Percentiles rank a stretch among this genome's conserved stretches.
phyloP scores from a whole-genome alignment of 2,113 vertebrate genomes.

The Festucalex cinctus region DNA sequence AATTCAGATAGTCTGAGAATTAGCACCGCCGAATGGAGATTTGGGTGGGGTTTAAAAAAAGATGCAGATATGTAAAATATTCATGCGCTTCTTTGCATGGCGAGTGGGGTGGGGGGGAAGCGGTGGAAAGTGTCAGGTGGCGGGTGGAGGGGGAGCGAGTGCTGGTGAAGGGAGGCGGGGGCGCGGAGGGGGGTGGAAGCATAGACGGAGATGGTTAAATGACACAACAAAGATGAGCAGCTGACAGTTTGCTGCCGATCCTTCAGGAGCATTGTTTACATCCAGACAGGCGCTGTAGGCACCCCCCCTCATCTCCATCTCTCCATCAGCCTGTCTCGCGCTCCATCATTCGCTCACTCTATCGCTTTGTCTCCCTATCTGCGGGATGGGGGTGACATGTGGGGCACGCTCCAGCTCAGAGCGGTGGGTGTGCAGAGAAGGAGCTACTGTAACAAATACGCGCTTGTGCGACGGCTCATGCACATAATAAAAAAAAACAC shows the following conservation, averaged over 20 bases:
- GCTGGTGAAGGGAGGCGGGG: conserved; percentile 70
- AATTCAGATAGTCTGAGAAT: conserved; percentile 99
- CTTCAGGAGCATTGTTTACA: conserved; percentile 92
- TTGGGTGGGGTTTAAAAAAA: conserved; percentile 60
- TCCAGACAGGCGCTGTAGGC: conserved; percentile 84
- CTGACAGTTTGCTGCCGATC: conserved; percentile 95
- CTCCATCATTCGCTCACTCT: conserved; percentile 64
- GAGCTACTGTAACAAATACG: conserved; percentile 44
- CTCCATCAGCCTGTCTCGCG: conserved; percentile 62
- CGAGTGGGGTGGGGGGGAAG: conserved; percentile 69
- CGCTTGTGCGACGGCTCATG: conserved; percentile 27
- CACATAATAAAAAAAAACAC: conserved; percentile 19
- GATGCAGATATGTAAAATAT: conserved; percentile 99
- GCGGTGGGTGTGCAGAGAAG: conserved; percentile 20
- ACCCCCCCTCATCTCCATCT: conserved; percentile 70
- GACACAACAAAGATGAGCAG: conserved; percentile 98
- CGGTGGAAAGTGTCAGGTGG: conserved; percentile 69
- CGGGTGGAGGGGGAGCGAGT: conserved; percentile 68
- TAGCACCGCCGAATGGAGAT: conserved; percentile 89
- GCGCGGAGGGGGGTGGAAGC: conserved; percentile 44
- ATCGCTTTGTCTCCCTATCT: conserved; percentile 67
- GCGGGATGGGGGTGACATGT: conserved; percentile 68
- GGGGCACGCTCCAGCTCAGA: conserved; percentile 52
- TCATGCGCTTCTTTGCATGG: conserved; percentile 85
- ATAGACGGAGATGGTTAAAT: conserved; percentile 84